Evolutionary conservation across 2,797 vertebrate genomes (phyloP).

Genomic region (Ibycter americanus): DNA sequence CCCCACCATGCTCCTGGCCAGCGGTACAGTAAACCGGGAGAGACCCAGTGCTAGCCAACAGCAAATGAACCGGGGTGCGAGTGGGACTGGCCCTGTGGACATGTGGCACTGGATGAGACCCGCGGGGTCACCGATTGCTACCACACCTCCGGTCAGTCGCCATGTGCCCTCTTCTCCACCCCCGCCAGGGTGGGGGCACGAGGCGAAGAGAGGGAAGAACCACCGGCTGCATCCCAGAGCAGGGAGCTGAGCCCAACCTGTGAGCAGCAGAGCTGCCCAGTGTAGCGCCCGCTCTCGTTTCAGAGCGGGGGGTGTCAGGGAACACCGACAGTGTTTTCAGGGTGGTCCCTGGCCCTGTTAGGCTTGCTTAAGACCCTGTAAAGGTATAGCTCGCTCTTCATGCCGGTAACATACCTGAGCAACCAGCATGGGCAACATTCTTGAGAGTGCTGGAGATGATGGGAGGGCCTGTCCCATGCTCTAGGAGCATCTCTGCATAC

Average conservation of each 20-base stretch:
- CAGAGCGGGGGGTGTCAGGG: no score
- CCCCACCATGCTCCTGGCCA: neutral
- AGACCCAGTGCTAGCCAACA: accelerated
- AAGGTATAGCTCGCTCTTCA: accelerated
- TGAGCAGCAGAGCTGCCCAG: neutral
- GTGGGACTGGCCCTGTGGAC: accelerated
- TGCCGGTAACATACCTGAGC: neutral
- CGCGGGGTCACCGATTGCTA: accelerated
- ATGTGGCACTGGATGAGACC: accelerated
- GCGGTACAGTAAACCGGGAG: neutral
- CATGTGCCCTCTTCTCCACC: neutral
- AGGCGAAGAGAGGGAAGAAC: neutral
- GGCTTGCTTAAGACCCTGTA: accelerated
- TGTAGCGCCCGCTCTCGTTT: accelerated
- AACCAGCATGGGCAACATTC: accelerated
- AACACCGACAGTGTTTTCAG: accelerated
- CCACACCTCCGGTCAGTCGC: neutral
- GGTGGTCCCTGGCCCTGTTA: accelerated
- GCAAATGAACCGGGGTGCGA: accelerated
- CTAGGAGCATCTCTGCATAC: neutral
- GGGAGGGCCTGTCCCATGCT: accelerated
- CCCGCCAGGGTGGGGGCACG: neutral
- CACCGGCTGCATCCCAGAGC: neutral
- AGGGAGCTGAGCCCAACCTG: neutral
- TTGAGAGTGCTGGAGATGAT: accelerated